Evolutionary conservation across 2,113 vertebrate species (phyloP).

Genomic region (Paradisaea rubra): DNA sequence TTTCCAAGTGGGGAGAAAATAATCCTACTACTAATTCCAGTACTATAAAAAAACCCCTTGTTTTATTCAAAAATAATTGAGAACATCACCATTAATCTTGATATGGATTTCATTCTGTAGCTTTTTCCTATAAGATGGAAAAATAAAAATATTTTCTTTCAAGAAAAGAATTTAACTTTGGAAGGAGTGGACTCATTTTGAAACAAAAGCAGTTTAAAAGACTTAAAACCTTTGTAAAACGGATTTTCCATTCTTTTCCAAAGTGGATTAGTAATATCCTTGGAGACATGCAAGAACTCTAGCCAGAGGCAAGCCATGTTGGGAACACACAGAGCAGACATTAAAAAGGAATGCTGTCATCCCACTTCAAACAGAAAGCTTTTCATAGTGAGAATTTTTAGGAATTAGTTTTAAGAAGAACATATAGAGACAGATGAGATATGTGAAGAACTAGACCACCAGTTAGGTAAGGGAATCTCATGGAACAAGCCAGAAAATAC

Average conservation of each 20-base stretch:
- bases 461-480: neutral
- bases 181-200: neutral
- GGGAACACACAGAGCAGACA: neutral
- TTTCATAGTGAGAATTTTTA: neutral
- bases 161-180: neutral
- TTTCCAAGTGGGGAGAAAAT: neutral
- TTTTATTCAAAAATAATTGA: neutral
- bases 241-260: constrained; percentile 19
- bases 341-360: neutral
- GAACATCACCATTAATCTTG: neutral
- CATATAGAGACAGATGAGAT: neutral
- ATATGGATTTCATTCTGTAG: neutral
- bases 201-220: neutral
- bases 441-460: neutral
- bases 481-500: neutral
- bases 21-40: neutral
- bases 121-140: neutral
- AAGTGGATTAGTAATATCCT: constrained; percentile 18
- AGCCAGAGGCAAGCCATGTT: constrained; percentile 3
- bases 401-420: neutral
- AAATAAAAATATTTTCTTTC: neutral
- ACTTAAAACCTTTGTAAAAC: neutral
- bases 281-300: neutral
- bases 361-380: constrained; percentile 10
- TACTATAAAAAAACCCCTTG: neutral